phyloP scores from a whole-genome alignment of 2,888 invertebrate genomes.

The Coenonympha glycerion region DNA sequence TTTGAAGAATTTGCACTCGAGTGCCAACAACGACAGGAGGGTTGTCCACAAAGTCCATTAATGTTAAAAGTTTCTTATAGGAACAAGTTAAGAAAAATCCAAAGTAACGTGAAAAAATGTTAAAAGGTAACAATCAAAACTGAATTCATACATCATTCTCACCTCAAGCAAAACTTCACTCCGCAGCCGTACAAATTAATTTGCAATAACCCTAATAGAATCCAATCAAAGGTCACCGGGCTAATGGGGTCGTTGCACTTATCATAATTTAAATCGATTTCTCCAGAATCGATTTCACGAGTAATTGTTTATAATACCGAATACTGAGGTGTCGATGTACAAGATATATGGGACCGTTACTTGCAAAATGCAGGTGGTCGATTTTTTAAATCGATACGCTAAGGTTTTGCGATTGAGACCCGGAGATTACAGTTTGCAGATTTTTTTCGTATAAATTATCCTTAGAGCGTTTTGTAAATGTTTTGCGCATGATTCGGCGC shows the following conservation, averaged over 20 bases:
- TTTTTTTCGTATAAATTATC: constrained; percentile 32
- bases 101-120: background rate
- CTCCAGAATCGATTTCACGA: constrained; percentile 35
- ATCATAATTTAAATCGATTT: constrained; percentile 36
- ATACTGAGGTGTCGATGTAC: constrained; percentile 61
- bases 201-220: constrained; percentile 15
- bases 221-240: constrained; percentile 27
- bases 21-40: too few relatives aligned
- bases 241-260: constrained; percentile 31
- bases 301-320: constrained; percentile 60
- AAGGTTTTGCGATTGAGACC: constrained; percentile 39
- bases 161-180: background rate
- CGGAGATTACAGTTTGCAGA: constrained; percentile 32
- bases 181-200: constrained; percentile 8
- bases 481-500: constrained; percentile 18
- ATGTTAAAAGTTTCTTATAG: background rate
- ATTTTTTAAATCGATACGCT: constrained; percentile 41
- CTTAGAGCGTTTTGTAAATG: constrained; percentile 26
- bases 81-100: background rate
- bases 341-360: constrained; percentile 55
- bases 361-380: constrained; percentile 63
- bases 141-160: background rate
- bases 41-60: too few relatives aligned
- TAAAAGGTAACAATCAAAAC: constrained; percentile 1
- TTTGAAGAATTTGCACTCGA: too few relatives aligned